Conservation (phyloP, 2,888 invertebrate genomes). For the Eupithecia vulgata region DNA sequence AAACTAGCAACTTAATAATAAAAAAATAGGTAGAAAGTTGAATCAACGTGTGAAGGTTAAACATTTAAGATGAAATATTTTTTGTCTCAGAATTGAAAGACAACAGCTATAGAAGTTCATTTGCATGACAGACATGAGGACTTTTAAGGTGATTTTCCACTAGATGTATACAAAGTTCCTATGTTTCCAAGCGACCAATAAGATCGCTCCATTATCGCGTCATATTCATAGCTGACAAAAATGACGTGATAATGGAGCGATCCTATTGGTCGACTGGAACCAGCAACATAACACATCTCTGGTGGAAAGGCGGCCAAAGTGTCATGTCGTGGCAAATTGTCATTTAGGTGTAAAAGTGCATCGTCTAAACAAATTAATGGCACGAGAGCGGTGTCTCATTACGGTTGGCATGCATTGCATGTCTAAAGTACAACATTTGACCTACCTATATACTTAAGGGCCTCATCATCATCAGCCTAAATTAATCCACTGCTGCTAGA, state of each 20-base stretch:
- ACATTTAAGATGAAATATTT: not conserved
- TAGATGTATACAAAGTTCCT: no score
- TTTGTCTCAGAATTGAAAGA: not conserved
- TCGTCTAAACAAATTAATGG: not conserved
- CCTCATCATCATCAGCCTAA: no score
- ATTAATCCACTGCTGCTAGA: no score
- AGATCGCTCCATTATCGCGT: no score
- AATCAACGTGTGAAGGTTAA: not conserved
- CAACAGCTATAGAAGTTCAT: not conserved
- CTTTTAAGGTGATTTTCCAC: no score
- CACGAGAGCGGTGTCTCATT: not conserved
- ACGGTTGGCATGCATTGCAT: constrained; percentile 4
- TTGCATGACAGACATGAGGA: not conserved
- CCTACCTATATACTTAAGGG: not conserved
- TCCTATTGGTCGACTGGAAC: no score
- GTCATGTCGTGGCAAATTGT: constrained; percentile 1
- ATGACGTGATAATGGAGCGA: no score
- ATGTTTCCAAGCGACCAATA: no score
- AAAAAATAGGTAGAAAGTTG: not conserved
- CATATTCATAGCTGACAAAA: no score
- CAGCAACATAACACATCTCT: no score
- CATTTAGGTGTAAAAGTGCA: constrained; percentile 8
- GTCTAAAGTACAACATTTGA: not conserved
- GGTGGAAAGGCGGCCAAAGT: no score
- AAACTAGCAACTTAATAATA: not conserved